Conservation (phyloP, 2,888 invertebrate species). For the Epicampocera succincta region DNA sequence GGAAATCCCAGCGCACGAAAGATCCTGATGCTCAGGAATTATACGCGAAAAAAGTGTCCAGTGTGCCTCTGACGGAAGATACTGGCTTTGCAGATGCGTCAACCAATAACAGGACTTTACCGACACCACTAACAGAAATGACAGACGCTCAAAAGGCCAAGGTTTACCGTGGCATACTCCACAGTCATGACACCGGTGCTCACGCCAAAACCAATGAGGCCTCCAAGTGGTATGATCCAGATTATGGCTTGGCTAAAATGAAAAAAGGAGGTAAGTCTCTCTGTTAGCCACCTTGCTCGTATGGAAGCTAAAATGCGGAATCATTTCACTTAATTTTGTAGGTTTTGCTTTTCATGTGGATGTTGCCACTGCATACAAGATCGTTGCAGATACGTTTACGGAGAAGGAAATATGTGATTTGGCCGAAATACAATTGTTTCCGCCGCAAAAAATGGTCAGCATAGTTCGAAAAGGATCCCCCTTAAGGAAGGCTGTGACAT, state of each 20-base stretch:
- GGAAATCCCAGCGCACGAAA: slow-evolving; percentile 83
- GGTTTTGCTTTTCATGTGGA: slow-evolving; percentile 88
- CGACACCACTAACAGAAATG: slow-evolving; percentile 33
- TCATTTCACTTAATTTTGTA: slow-evolving; percentile 60
- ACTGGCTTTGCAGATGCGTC: slow-evolving; percentile 66
- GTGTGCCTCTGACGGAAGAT: slow-evolving; percentile 64
- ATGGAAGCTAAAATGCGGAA: neutral
- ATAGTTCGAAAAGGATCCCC: slow-evolving; percentile 85
- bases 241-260: slow-evolving; percentile 84
- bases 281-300: too few relatives aligned
- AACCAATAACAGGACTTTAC: slow-evolving; percentile 33
- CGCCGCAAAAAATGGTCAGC: slow-evolving; percentile 83
- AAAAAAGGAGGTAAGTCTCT: slow-evolving; percentile 82
- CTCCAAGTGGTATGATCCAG: slow-evolving; percentile 83
- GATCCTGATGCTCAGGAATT: slow-evolving; percentile 85
- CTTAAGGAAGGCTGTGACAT: slow-evolving; percentile 84
- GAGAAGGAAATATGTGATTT: slow-evolving; percentile 87
- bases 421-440: slow-evolving; percentile 85
- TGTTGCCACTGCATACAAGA: slow-evolving; percentile 86
- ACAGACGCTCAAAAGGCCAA: slow-evolving; percentile 70
- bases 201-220: slow-evolving; percentile 76
- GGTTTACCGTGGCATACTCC: slow-evolving; percentile 75
- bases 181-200: slow-evolving; percentile 76
- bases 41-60: slow-evolving; percentile 84
- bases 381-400: slow-evolving; percentile 85